A percentile compares a stretch with the other conserved stretches of the same genome.
Conservation (phyloP, 2,888 invertebrate species). For the Hartigia nigra region DNA sequence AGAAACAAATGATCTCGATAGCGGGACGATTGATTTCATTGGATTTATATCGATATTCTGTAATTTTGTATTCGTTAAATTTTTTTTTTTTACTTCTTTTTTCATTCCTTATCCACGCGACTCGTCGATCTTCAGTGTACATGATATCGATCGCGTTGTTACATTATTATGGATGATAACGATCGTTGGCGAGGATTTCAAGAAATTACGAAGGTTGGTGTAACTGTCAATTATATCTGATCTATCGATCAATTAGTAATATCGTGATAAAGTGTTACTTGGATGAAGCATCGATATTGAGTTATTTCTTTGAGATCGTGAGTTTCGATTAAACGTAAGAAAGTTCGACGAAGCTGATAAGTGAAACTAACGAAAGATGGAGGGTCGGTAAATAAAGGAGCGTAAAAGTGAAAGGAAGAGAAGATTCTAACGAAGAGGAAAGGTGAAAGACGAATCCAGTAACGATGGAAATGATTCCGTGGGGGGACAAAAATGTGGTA, state of each 20-base stretch:
- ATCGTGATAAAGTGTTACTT: not conserved
- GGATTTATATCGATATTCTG: not conserved
- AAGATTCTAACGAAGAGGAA: not conserved
- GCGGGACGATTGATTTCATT: not conserved
- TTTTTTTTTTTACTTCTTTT: not conserved
- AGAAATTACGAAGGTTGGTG: not conserved
- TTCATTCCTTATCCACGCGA: not conserved
- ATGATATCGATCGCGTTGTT: not conserved
- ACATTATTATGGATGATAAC: not conserved
- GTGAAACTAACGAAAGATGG: not conserved
- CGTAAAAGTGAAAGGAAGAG: no score
- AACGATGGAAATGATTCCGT: not conserved
- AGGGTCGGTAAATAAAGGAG: not conserved
- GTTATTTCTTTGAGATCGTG: not conserved
- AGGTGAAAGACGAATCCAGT: not conserved
- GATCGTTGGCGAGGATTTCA: not conserved
- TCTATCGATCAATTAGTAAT: not conserved
- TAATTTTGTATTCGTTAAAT: not conserved
- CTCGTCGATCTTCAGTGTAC: not conserved
- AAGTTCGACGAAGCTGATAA: not conserved
- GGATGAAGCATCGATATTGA: not conserved
- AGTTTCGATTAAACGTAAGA: not conserved
- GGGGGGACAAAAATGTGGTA: conserved; percentile 15
- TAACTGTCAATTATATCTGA: not conserved
- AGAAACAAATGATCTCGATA: not conserved